Percentiles rank a stretch among this genome's conserved stretches.
These are phyloP conservation scores for Diplodus sargus DNA, from an alignment of 2,797 vertebrate species.

Conservation along the genomic window DNA sequence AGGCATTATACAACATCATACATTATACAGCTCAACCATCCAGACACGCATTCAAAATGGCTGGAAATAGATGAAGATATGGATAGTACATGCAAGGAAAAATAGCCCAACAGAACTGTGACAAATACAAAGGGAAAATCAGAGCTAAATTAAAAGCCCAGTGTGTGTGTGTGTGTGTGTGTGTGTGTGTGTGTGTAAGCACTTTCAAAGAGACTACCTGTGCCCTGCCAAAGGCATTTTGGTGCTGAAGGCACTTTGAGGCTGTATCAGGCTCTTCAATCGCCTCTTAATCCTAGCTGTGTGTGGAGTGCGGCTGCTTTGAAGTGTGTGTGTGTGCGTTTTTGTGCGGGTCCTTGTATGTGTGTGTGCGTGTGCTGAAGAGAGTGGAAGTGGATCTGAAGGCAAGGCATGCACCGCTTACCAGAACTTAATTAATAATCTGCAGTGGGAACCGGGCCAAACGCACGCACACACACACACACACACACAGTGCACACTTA, in stretches of 20 bases:
- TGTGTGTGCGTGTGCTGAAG: slow-evolving; percentile 55
- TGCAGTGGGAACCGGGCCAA: slow-evolving; percentile 75
- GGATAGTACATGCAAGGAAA: slow-evolving; percentile 43
- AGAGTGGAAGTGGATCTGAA: slow-evolving; percentile 82
- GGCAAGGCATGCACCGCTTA: slow-evolving; percentile 77
- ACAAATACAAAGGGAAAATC: slow-evolving; percentile 69
- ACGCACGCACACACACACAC: slow-evolving; percentile 52
- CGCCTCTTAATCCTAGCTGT: slow-evolving; percentile 81
- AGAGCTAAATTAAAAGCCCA: slow-evolving; percentile 73
- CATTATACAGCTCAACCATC: slow-evolving; percentile 59
- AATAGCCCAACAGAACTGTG: slow-evolving; percentile 60
- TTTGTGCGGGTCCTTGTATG: slow-evolving; percentile 11
- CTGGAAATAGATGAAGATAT: slow-evolving; percentile 62
- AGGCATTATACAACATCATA: slow-evolving; percentile 60
- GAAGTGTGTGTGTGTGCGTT: slow-evolving; percentile 73
- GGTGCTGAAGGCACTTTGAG: slow-evolving; percentile 82
- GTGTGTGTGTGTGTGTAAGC: slow-evolving; percentile 44
- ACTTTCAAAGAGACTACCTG: slow-evolving; percentile 82
- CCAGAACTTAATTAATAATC: slow-evolving; percentile 84
- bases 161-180: slow-evolving; percentile 54
- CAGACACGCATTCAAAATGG: slow-evolving; percentile 52
- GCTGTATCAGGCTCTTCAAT: slow-evolving; percentile 84
- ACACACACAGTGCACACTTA: slow-evolving; percentile 9
- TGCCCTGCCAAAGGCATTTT: slow-evolving; percentile 83
- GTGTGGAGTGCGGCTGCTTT: slow-evolving; percentile 79